Percentiles rank a stretch among this genome's conserved stretches.
These are phyloP conservation scores for Pogona vitticeps DNA, from an alignment of 2,113 vertebrate genomes.

Conservation along the genomic window DNA sequence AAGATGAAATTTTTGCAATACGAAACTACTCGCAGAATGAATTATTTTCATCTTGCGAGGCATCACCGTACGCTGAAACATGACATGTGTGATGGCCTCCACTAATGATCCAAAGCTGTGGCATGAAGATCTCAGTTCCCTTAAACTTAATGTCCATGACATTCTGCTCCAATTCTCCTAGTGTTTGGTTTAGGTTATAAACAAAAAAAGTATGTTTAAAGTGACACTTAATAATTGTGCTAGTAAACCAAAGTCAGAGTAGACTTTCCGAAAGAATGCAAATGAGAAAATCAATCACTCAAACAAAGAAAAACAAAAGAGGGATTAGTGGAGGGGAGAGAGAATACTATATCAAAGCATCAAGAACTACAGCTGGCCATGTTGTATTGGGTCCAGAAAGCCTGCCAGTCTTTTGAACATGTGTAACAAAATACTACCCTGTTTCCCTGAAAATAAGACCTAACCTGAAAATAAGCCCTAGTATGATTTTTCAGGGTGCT, in stretches of 20 bases:
- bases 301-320: background rate
- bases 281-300: background rate
- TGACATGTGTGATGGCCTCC: no score
- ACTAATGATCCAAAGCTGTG: no score
- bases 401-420: conserved; percentile 10
- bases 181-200: background rate
- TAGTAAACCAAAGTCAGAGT: background rate
- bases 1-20: no score
- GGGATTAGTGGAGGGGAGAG: background rate
- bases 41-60: no score
- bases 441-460: no score
- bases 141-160: no score
- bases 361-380: background rate
- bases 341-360: background rate
- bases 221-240: background rate
- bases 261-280: background rate
- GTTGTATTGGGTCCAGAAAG: background rate
- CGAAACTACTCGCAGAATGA: no score
- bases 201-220: background rate
- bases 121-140: no score
- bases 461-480: no score
- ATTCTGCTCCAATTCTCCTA: no score
- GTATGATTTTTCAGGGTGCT: no score
- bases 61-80: no score
- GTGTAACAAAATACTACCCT: rapidly evolving